Conservation (phyloP, 2,888 invertebrate genomes). For the Lepidochrysops patricia region DNA sequence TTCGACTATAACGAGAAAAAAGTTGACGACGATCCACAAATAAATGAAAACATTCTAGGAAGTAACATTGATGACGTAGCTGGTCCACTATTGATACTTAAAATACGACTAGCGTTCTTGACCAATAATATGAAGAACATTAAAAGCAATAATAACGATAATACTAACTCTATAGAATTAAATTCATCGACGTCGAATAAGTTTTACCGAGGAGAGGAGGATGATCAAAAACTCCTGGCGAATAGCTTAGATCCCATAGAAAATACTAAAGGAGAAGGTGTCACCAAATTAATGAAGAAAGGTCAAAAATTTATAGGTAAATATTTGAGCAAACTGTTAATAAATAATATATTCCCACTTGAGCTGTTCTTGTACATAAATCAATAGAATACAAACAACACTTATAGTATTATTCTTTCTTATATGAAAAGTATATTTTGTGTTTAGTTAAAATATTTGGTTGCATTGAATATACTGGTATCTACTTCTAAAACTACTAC, state of each 20-base stretch:
- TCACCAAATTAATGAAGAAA: slow-evolving; percentile 32
- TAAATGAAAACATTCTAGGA: slow-evolving; percentile 30
- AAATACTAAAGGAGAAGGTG: slow-evolving; percentile 42
- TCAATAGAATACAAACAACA: too few relatives aligned
- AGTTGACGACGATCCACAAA: slow-evolving; percentile 23
- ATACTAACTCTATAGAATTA: slow-evolving; percentile 26
- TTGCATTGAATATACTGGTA: too few relatives aligned
- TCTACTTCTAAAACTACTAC: too few relatives aligned
- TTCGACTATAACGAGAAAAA: slow-evolving; percentile 20
- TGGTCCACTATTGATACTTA: slow-evolving; percentile 52
- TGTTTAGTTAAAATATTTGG: too few relatives aligned
- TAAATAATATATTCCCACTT: too few relatives aligned
- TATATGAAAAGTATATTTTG: too few relatives aligned
- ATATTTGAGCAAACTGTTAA: too few relatives aligned
- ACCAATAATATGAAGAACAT: slow-evolving; percentile 35
- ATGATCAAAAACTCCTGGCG: slow-evolving; percentile 27
- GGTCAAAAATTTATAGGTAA: slow-evolving; percentile 26
- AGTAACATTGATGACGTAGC: slow-evolving; percentile 34
- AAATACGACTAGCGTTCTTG: slow-evolving; percentile 50
- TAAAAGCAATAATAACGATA: slow-evolving; percentile 26
- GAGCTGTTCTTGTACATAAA: too few relatives aligned
- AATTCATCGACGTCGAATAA: slow-evolving; percentile 19
- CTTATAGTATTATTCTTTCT: too few relatives aligned
- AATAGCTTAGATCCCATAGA: slow-evolving; percentile 24
- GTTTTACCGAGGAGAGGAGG: slow-evolving; percentile 24